These are phyloP conservation scores for Alcedo atthis DNA, from an alignment of 2,797 vertebrate genomes.

Conservation along the genomic window DNA sequence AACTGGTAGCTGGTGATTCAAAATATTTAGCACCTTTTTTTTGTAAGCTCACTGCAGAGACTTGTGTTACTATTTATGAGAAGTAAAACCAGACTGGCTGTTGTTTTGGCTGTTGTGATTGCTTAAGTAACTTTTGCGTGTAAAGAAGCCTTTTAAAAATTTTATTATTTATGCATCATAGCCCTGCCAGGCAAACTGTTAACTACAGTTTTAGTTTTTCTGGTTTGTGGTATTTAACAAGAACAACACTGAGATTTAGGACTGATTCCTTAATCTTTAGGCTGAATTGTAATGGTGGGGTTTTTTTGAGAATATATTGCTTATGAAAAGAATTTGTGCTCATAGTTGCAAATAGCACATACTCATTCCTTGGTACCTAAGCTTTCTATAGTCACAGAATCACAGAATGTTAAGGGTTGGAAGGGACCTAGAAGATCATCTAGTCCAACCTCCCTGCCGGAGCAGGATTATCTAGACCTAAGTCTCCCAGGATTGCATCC, in stretches of 20 bases:
- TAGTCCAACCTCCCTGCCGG: no score
- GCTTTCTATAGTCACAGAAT: not conserved
- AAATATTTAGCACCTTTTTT: not conserved
- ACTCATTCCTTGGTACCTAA: not conserved
- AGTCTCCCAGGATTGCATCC: no score
- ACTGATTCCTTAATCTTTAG: not conserved
- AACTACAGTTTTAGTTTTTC: not conserved
- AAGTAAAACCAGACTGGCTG: not conserved
- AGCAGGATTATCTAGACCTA: no score
- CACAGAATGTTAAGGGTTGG: no score
- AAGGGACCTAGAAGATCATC: no score
- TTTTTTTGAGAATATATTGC: not conserved
- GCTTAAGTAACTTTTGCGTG: not conserved
- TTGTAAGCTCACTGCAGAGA: not conserved
- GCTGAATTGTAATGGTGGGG: not conserved
- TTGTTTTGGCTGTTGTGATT: not conserved
- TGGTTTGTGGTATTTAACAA: not conserved
- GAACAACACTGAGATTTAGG: not conserved
- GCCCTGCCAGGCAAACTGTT: not conserved
- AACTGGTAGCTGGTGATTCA: not conserved
- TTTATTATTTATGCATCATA: fast-evolving
- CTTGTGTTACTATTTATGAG: not conserved
- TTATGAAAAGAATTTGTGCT: not conserved
- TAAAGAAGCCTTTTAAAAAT: not conserved
- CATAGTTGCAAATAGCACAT: fast-evolving